Conservation (phyloP, 1,140 invertebrate genomes). For the Helicorthomorpha holstii region DNA sequence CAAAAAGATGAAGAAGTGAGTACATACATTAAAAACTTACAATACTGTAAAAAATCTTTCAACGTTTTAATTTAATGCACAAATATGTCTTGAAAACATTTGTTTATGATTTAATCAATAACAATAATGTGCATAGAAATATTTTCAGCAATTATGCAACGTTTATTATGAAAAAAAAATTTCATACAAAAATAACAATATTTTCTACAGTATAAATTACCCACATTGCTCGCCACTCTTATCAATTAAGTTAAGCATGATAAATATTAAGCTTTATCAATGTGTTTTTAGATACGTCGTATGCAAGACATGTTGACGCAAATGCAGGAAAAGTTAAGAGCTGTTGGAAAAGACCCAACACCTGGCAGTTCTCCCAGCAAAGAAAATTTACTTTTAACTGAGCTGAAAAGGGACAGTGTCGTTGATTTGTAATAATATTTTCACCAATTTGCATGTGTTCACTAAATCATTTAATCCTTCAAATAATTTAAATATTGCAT, state of each 20-base stretch:
- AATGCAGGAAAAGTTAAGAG: slow-evolving; percentile 91
- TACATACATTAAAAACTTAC: too few relatives aligned
- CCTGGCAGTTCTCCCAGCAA: background rate
- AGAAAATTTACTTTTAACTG: slow-evolving; percentile 1
- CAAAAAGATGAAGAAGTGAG: slow-evolving; percentile 85
- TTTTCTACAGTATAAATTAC: slow-evolving; percentile 14
- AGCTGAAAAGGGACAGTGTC: slow-evolving; percentile 3
- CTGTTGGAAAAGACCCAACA: slow-evolving; percentile 31
- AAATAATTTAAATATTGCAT: too few relatives aligned
- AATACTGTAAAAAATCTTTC: too few relatives aligned
- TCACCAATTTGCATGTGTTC: too few relatives aligned
- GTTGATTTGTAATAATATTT: slow-evolving; percentile 4
- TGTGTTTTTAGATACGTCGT: slow-evolving; percentile 53
- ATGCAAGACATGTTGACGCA: slow-evolving; percentile 93
- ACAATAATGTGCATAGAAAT: too few relatives aligned
- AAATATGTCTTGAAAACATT: too few relatives aligned
- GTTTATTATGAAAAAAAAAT: background rate
- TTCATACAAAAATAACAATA: background rate
- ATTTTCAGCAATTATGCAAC: background rate
- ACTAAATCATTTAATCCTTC: too few relatives aligned
- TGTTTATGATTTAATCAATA: too few relatives aligned
- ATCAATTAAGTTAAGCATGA: background rate
- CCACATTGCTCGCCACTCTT: too few relatives aligned
- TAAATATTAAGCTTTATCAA: slow-evolving; percentile 8
- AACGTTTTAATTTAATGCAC: too few relatives aligned